A percentile compares a stretch with the other conserved stretches of the same genome.
Conservation (phyloP, 2,113 vertebrate genomes). For the Plecturocebus donacophilus region DNA sequence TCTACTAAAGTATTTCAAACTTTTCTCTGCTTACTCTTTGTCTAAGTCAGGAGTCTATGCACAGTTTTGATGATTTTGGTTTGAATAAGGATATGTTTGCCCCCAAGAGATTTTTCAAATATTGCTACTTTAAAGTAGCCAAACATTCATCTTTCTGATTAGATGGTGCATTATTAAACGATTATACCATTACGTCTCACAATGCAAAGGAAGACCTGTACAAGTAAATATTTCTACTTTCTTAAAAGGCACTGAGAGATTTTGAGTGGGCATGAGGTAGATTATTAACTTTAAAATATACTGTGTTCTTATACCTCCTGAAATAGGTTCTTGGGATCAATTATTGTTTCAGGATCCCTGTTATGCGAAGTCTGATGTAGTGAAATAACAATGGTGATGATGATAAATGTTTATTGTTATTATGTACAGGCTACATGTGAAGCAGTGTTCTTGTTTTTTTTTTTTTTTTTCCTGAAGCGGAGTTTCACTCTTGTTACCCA, state of each 20-base stretch:
- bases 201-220: neutral
- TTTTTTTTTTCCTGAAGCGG: too few species aligned
- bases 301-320: neutral
- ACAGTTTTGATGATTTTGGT: neutral
- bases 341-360: neutral
- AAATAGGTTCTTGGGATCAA: neutral
- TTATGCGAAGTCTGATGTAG: neutral
- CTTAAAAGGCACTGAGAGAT: neutral
- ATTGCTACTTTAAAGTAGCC: neutral
- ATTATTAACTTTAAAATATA: neutral
- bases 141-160: neutral
- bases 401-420: neutral
- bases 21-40: neutral
- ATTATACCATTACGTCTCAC: neutral
- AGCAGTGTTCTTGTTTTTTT: neutral
- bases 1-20: slow-evolving; percentile 29
- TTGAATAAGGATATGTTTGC: neutral
- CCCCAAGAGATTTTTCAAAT: neutral
- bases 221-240: neutral
- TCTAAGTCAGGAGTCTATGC: neutral
- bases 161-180: neutral
- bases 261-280: neutral
- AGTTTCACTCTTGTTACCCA: too few species aligned
- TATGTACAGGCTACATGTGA: neutral
- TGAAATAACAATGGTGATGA: neutral